Evolutionary conservation across 2,113 vertebrate genomes (phyloP), one percentile per base, ranked within the genome.

Genomic region (Trochalopteron elliotii): DNA sequence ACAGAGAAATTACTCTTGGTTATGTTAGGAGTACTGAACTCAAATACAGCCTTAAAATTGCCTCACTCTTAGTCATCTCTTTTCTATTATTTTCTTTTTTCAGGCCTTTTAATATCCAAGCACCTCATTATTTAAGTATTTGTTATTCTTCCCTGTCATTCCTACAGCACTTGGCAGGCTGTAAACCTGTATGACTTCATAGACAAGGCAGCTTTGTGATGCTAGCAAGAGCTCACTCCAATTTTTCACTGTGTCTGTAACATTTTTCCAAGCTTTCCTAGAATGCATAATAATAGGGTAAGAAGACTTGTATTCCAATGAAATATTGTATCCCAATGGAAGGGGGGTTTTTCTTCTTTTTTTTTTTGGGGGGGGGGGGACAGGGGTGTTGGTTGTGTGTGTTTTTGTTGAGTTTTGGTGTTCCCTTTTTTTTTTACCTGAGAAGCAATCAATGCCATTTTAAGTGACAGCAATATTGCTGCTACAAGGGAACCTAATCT

Each of bases 61-160:
- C 16, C 40, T 63, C 42, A 40, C 12, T 91, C 42, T 78, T 50
- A n/a, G 19, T 89, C 10, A 56, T 20, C 13, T 72, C 27, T 83
- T 87, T 84, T 53, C 28, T 80, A 45, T 79, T 67, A 44, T 71
- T 92, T 82, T 76, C 39, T 9, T 47, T 85, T 75, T 91, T n/a
- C 40, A 75, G 27, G 8, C 35, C 57, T 78, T 88, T 90, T 80
- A 81, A n/a, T 81, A 68, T 42, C 35, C 20, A 90, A 78, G 5
- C 7, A 78, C 37, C 63, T 79, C 17, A 55, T 84, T 90, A 84
- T 77, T 86, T 75, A 91, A 74, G 35, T 70, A 80, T 84, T 77
- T 95, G 45, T 91, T 93, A 75, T 67, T 89, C 12, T 82, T 72
- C 37, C 40, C 44, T 81, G 39, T 68, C 52, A 68, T 81, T 87